phyloP scores from a whole-genome alignment of 2,113 vertebrate genomes.

The Alouatta palliata region DNA sequence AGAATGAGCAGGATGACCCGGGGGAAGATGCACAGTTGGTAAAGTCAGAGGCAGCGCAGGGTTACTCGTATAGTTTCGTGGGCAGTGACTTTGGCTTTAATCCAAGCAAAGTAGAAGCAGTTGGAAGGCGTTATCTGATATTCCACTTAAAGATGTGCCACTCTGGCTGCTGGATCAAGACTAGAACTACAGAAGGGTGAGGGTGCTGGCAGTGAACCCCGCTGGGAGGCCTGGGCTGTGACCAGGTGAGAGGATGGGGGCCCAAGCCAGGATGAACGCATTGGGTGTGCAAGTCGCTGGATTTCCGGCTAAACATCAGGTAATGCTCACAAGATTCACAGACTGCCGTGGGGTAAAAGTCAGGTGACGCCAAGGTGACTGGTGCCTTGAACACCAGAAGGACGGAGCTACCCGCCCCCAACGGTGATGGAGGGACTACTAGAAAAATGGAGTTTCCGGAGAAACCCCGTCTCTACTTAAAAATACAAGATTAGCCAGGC shows the following conservation, averaged over 20 bases:
- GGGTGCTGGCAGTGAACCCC: not conserved
- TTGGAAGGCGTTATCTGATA: accelerated
- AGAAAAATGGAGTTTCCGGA: not conserved
- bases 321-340: accelerated
- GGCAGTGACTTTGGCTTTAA: not conserved
- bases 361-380: accelerated
- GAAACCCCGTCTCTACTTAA: too few relatives aligned
- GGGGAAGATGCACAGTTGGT: accelerated
- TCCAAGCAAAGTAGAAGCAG: accelerated
- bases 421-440: accelerated
- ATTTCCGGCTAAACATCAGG: not conserved
- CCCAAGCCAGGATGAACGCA: accelerated
- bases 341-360: accelerated
- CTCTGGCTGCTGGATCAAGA: not conserved
- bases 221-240: accelerated
- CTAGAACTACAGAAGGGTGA: not conserved
- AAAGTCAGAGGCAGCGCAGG: accelerated
- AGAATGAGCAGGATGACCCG: not conserved
- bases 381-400: not conserved
- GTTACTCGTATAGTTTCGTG: accelerated
- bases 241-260: accelerated
- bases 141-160: not conserved
- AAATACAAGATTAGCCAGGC: too few relatives aligned
- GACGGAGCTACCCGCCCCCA: accelerated
- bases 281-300: accelerated